phyloP scores from a whole-genome alignment of 2,797 vertebrate genomes.

The Ispidina lecontei region DNA sequence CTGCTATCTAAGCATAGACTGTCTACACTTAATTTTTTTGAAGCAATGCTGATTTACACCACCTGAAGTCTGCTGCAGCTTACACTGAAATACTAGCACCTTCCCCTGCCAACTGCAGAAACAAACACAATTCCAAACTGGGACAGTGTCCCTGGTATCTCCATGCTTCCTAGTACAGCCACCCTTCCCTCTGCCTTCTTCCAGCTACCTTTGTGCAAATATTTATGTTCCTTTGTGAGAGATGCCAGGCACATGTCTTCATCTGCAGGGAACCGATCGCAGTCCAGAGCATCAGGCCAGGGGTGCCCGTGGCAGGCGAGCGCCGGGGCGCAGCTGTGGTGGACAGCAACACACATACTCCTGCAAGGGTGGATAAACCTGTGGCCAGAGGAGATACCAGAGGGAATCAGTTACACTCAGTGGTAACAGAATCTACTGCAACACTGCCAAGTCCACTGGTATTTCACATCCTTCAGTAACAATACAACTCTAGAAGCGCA shows the following conservation, averaged over 20 bases:
- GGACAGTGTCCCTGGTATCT: fast-evolving
- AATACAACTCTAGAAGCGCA: neutral
- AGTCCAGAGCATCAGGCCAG: constrained; percentile 86
- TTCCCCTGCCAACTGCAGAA: neutral
- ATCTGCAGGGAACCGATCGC: constrained; percentile 84
- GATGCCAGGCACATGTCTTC: constrained; percentile 87
- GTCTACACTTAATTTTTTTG: neutral
- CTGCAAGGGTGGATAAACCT: constrained; percentile 90
- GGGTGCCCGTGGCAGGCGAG: constrained; percentile 85
- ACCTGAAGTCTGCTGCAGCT: neutral
- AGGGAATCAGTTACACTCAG: neutral
- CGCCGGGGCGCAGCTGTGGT: constrained; percentile 84
- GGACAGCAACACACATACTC: constrained; percentile 87
- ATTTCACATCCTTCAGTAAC: neutral
- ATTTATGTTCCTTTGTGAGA: constrained; percentile 75
- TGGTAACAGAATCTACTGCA: neutral
- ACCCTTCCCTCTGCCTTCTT: neutral
- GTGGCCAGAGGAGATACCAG: neutral
- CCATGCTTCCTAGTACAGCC: fast-evolving
- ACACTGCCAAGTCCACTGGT: neutral
- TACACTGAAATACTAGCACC: neutral
- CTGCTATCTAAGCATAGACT: fast-evolving
- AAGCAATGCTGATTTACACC: neutral
- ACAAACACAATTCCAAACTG: fast-evolving
- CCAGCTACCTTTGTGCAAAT: constrained; percentile 83